Evolutionary conservation across 2,888 invertebrate species (phyloP), one percentile per base, ranked within the genome.

Genomic region (Hofmannophila pseudospretella): DNA sequence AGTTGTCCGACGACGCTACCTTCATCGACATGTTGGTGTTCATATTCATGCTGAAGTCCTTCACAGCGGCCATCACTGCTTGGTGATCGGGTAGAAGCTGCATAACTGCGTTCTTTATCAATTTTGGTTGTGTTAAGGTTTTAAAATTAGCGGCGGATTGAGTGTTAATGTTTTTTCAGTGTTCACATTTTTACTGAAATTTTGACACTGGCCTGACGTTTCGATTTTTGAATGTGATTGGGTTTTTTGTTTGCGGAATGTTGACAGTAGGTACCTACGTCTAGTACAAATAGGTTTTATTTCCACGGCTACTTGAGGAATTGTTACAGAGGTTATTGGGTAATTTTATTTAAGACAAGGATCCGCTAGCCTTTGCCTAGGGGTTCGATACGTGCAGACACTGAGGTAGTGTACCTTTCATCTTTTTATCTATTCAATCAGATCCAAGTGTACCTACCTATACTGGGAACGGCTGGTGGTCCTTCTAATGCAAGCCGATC

Each of bases 71-170:
- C 23, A 62, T 38, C 10, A 61, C 39, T 9, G 67, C 54, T 33
- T 67, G 65, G 40, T 71, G 74, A 38, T 82, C 77, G 40, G 68
- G 74, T 37, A 80, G 53, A 41, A 84, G 55, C 67, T 82, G 78
- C 84, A 84, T 84, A 38, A 52, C 67, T 42, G 38, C 33, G 33
- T 33, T 29, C 14, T 23, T 27, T 28, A 32, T 34, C 39, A 32
- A n/a, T 38, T 42, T 37, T 32, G 37, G 22, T 34, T 40, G 40
- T 42, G 12, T 31, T 36, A 27, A 28, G 12, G 27, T 26, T 36
- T 42, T 37, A 41, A 41, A 49, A 47, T 45, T 45, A 41, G 45
- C 40, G 38, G 47, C 45, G 39, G 47, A 36, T 37, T 30, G 44
- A 47, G 29, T 34, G 47, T 41, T 45, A 26, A 32, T 43, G 7